Conservation (phyloP, 2,797 vertebrate genomes). For the Etheostoma perlongum region DNA sequence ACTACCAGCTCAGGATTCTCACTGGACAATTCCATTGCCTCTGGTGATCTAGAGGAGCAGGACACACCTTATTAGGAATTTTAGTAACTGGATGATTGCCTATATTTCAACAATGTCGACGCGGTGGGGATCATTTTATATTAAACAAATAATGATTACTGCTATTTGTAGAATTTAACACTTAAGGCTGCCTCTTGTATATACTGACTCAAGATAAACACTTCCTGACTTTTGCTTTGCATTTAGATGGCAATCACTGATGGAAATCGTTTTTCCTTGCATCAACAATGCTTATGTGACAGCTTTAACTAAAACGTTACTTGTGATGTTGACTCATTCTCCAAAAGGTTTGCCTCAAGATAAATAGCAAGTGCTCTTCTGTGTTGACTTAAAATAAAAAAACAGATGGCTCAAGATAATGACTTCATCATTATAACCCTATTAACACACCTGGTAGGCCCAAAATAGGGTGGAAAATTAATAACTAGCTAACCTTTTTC, state of each 20-base stretch:
- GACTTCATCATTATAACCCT: slow-evolving; percentile 13
- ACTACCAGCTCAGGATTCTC: background rate
- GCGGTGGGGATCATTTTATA: background rate
- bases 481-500: background rate
- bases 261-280: slow-evolving; percentile 5
- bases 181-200: background rate
- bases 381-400: slow-evolving; percentile 5
- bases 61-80: background rate
- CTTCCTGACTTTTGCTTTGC: slow-evolving; percentile 31
- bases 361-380: background rate
- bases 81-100: background rate
- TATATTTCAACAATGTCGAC: background rate
- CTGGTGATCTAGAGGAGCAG: background rate
- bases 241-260: slow-evolving; percentile 38
- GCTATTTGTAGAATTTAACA: background rate
- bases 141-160: slow-evolving; percentile 8
- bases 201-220: background rate
- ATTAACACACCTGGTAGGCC: slow-evolving; percentile 11
- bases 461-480: background rate
- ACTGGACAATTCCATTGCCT: background rate
- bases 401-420: background rate
- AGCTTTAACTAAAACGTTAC: slow-evolving; percentile 6
- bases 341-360: slow-evolving; percentile 17
- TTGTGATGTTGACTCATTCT: slow-evolving; percentile 23
- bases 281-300: slow-evolving; percentile 16